Base-by-base conservation (phyloP, 2,797 vertebrate genomes). In the Coranthus polyacanthus region DNA sequence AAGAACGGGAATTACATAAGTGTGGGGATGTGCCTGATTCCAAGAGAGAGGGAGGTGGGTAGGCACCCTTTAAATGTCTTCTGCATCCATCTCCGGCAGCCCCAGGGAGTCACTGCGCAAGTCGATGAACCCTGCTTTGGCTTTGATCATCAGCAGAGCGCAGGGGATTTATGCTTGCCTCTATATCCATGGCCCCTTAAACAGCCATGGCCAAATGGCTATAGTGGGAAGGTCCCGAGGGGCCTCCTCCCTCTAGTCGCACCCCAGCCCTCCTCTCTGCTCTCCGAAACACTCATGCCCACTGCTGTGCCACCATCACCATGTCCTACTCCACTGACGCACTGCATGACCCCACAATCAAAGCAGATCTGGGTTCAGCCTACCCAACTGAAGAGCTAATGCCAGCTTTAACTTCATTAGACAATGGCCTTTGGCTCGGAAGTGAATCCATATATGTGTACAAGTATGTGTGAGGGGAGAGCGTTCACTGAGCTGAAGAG, bases 111-210 rank as follows among this genome's bases (percentile, higher is more conserved):
- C 65, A 17, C 68, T 58, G 71, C n/a, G 20, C 67, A 61, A 85
- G 72, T 84, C 41, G 46, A 82, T 88, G 81, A 84, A 83, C 75
- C 71, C 81, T n/a, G 43, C 75, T 83, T 87, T 62, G 78, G 76
- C 89, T 92, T 92, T 91, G 89, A 93, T 91, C 90, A 79, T 72
- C 75, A 55, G 71, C 50, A 65, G 62, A 76, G 75, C 3, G n/a
- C 46, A 6, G 61, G 62, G 69, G 41, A 64, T 79, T 79, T 76
- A 67, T 72, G 68, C 66, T 71, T 69, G 85, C 75, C 58, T 82
- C 67, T 84, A 66, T 58, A 83, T 63, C 81, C 64, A 36, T 44
- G 67, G 75, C 60, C 69, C 65, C 63, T 79, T 67, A 76, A 88
- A 89, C 53, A 80, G 64, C 76, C 72, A 32, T 63, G 60, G 77